A percentile compares a stretch with the other conserved stretches of the same genome.
Conservation (phyloP, 2,797 vertebrate genomes). For the Micromesistius poutassou region DNA sequence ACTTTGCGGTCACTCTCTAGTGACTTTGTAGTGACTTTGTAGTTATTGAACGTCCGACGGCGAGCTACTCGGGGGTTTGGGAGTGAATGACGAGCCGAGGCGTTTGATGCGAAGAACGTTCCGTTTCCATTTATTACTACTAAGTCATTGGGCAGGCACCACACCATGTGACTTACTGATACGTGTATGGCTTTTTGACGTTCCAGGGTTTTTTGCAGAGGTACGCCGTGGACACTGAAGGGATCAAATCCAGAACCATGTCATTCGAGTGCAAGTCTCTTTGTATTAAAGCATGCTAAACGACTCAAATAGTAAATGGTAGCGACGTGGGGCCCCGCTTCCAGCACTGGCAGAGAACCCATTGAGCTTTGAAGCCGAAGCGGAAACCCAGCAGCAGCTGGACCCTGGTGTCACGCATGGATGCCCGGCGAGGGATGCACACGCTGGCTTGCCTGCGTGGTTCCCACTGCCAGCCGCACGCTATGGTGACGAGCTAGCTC, state of each 20-base stretch:
- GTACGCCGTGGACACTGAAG: neutral
- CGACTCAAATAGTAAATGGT: neutral
- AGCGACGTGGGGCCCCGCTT: neutral
- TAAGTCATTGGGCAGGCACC: too few relatives aligned
- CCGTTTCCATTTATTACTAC: too few relatives aligned
- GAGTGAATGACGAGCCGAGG: neutral
- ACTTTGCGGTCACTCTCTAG: neutral
- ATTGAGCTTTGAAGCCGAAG: constrained; percentile 2
- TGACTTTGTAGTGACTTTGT: neutral
- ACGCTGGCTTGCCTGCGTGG: constrained; percentile 26
- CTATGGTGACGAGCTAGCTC: neutral
- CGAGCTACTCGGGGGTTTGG: neutral
- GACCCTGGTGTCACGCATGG: constrained; percentile 21
- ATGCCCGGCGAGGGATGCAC: constrained; percentile 10
- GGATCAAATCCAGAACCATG: neutral
- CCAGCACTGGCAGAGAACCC: constrained; percentile 1
- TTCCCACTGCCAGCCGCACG: constrained; percentile 27
- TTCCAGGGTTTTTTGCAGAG: neutral
- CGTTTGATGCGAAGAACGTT: too few relatives aligned
- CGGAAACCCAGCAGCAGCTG: constrained; percentile 18
- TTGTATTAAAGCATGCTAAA: neutral
- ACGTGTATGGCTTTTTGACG: too few relatives aligned
- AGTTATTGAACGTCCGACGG: neutral
- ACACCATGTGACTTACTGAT: neutral
- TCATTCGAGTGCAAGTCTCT: neutral